phyloP scores from a whole-genome alignment of 2,797 vertebrate genomes.

The Pseudochromis fuscus region DNA sequence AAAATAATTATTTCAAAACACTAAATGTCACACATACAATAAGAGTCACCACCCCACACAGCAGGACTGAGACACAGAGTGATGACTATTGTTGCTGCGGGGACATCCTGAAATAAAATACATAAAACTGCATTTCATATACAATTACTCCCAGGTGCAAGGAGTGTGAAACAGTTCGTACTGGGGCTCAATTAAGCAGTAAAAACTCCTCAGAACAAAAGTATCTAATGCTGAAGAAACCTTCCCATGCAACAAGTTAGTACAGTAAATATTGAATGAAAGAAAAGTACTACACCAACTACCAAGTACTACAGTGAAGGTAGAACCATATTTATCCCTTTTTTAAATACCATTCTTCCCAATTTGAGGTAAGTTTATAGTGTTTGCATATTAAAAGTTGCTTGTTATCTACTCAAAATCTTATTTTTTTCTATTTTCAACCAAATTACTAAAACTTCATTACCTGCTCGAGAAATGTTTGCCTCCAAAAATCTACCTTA shows the following conservation, averaged over 20 bases:
- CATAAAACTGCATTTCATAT: slow-evolving; percentile 78
- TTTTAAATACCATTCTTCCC: slow-evolving; percentile 51
- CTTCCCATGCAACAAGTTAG: slow-evolving; percentile 72
- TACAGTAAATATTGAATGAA: slow-evolving; percentile 54
- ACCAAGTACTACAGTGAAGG: slow-evolving; percentile 53
- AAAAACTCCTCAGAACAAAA: slow-evolving; percentile 48
- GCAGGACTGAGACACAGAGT: slow-evolving; percentile 51
- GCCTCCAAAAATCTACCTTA: slow-evolving; percentile 23
- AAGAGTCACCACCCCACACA: slow-evolving; percentile 58
- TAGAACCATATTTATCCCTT: slow-evolving; percentile 57
- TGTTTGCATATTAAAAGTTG: slow-evolving; percentile 82
- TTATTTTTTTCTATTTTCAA: slow-evolving; percentile 36
- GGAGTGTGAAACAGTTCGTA: slow-evolving; percentile 48
- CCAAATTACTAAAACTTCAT: slow-evolving; percentile 39
- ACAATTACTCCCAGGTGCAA: slow-evolving; percentile 44
- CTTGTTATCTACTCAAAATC: slow-evolving; percentile 51
- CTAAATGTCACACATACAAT: slow-evolving; percentile 63
- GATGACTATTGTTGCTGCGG: slow-evolving; percentile 56
- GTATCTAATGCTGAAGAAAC: slow-evolving; percentile 35
- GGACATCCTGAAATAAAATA: slow-evolving; percentile 72
- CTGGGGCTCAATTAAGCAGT: slow-evolving; percentile 45
- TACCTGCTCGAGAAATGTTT: slow-evolving; percentile 42
- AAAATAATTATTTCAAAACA: slow-evolving; percentile 80
- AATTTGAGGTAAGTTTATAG: slow-evolving; percentile 81
- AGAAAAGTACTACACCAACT: slow-evolving; percentile 51